A percentile compares a stretch with the other conserved stretches of the same genome.
These are phyloP conservation scores for Torymus auratus DNA, from an alignment of 2,888 invertebrate species.

Conservation along the genomic window DNA sequence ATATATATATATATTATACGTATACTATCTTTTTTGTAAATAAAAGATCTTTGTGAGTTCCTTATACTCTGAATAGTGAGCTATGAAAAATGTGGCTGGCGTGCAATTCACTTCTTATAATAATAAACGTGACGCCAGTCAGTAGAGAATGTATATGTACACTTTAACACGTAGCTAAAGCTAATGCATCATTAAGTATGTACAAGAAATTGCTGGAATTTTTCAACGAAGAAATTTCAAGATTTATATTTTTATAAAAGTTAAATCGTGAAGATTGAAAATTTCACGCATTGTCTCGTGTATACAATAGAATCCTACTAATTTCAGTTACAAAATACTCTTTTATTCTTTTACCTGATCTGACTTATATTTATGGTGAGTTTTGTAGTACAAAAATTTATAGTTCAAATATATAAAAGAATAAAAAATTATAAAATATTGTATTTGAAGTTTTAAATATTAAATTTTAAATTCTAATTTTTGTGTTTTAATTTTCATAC, in stretches of 20 bases:
- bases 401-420: too few species aligned
- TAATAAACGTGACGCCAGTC: constrained; percentile 37
- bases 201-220: not conserved
- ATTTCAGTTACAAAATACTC: too few species aligned
- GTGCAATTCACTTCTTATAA: not conserved
- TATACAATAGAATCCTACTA: too few species aligned
- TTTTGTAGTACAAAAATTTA: not conserved
- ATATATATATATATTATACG: constrained; percentile 19
- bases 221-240: not conserved
- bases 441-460: constrained; percentile 3
- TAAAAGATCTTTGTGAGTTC: constrained; percentile 34
- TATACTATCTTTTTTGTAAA: constrained; percentile 27
- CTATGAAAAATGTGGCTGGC: constrained; percentile 4
- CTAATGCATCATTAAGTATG: constrained; percentile 35
- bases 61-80: constrained; percentile 11
- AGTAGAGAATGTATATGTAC: not conserved
- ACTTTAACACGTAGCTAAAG: not conserved
- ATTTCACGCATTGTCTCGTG: not conserved
- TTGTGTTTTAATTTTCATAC: not conserved
- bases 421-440: not conserved
- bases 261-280: too few species aligned
- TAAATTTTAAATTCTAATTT: not conserved
- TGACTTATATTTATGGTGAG: not conserved
- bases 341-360: not conserved
- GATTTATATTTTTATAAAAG: too few species aligned